Percentiles rank a stretch among this genome's conserved stretches.
These are phyloP conservation scores for Cygnus buccinator DNA, from an alignment of 2,113 vertebrate genomes.

Conservation along the genomic window DNA sequence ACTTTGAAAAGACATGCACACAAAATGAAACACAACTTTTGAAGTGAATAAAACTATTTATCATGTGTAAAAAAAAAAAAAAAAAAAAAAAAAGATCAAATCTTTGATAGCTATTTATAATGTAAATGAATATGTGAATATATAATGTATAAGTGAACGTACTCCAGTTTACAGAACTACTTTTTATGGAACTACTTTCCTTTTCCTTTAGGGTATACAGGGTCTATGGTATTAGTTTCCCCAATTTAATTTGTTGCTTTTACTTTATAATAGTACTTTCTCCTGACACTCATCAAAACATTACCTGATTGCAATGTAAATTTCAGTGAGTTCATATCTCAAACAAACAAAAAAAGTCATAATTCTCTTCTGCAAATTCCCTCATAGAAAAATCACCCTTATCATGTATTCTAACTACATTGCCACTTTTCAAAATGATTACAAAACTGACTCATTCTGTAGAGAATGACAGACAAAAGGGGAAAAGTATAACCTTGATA, in stretches of 20 bases:
- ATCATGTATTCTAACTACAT: not conserved
- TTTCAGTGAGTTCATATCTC: not conserved
- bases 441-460: not conserved
- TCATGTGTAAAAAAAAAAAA: not conserved
- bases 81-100: not conserved
- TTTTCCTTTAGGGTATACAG: not conserved
- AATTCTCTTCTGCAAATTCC: not conserved
- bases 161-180: not conserved
- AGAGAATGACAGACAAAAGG: not conserved
- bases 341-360: too few species aligned
- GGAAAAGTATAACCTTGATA: not conserved
- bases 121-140: not conserved
- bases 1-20: not conserved
- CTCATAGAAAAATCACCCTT: not conserved
- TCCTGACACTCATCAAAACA: not conserved
- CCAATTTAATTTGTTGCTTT: not conserved
- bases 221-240: not conserved
- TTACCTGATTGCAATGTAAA: not conserved
- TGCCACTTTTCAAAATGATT: not conserved
- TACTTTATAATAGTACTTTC: not conserved
- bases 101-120: not conserved
- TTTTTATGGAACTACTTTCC: not conserved
- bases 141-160: not conserved
- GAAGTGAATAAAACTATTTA: not conserved
- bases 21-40: not conserved